Evolutionary conservation across 2,113 vertebrate genomes (phyloP).

Genomic region (Calyptomena viridis): DNA sequence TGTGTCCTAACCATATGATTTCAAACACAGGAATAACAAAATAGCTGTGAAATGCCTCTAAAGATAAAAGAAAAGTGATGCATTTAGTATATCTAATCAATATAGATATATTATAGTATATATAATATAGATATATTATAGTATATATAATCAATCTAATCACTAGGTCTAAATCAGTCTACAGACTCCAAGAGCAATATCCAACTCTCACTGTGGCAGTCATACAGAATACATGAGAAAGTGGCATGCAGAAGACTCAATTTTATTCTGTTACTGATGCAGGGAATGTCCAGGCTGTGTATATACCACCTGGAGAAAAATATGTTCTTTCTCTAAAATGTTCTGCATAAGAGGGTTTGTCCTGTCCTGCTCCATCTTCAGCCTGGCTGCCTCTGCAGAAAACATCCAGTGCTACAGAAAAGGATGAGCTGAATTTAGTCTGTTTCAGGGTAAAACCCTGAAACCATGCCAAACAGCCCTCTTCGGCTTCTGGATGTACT

Average conservation of each 20-base stretch:
- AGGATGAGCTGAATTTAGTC: background rate
- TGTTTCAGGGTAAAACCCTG: background rate
- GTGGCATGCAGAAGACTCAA: rapidly evolving
- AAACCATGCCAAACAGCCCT: background rate
- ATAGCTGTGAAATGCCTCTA: conserved; percentile 6
- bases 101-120: too few relatives aligned
- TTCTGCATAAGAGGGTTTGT: background rate
- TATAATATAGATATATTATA: too few relatives aligned
- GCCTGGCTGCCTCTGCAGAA: background rate
- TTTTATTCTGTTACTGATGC: background rate
- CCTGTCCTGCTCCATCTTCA: background rate
- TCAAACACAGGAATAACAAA: conserved; percentile 31
- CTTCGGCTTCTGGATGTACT: background rate
- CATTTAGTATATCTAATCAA: background rate
- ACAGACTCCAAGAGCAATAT: background rate
- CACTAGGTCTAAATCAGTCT: background rate
- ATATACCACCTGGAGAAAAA: background rate
- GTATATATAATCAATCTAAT: conserved; percentile 1
- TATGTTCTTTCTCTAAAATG: background rate
- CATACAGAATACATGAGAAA: background rate
- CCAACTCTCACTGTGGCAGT: background rate
- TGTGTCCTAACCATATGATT: background rate
- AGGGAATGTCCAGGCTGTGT: background rate
- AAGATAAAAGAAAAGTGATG: conserved; percentile 34
- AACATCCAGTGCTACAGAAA: background rate